These are phyloP conservation scores for Byasa hedistus DNA, from an alignment of 2,888 invertebrate species.

Conservation along the genomic window DNA sequence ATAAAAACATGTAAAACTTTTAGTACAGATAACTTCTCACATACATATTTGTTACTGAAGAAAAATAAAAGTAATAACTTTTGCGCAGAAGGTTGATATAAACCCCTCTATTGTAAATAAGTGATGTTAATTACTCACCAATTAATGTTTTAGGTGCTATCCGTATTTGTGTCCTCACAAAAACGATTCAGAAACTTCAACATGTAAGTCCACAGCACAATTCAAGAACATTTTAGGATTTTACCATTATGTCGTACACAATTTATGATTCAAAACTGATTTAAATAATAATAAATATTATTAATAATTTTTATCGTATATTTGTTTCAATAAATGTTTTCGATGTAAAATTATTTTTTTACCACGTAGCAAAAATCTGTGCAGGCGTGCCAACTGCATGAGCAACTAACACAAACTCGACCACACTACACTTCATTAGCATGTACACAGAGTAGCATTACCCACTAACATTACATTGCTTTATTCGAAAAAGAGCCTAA, in stretches of 20 bases:
- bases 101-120: neutral
- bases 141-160: constrained; percentile 2
- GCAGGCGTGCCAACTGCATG: constrained; percentile 74
- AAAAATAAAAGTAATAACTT: too few species aligned
- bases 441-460: constrained; percentile 67
- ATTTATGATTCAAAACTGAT: neutral
- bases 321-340: constrained; percentile 1
- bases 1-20: too few species aligned
- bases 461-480: constrained; percentile 45
- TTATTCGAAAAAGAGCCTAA: constrained; percentile 48
- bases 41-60: too few species aligned
- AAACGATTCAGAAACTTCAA: constrained; percentile 28
- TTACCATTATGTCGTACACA: constrained; percentile 12
- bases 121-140: neutral
- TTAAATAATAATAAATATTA: neutral
- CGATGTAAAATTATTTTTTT: constrained; percentile 32
- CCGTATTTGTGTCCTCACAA: constrained; percentile 26
- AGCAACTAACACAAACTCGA: constrained; percentile 75
- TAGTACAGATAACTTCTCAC: too few species aligned
- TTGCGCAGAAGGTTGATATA: neutral
- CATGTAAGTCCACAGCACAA: constrained; percentile 39
- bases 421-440: constrained; percentile 72
- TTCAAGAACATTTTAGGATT: constrained; percentile 9
- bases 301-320: constrained; percentile 2
- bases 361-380: constrained; percentile 66